Evolutionary conservation across 2,888 invertebrate genomes (phyloP).

Genomic region (Biston betularia): DNA sequence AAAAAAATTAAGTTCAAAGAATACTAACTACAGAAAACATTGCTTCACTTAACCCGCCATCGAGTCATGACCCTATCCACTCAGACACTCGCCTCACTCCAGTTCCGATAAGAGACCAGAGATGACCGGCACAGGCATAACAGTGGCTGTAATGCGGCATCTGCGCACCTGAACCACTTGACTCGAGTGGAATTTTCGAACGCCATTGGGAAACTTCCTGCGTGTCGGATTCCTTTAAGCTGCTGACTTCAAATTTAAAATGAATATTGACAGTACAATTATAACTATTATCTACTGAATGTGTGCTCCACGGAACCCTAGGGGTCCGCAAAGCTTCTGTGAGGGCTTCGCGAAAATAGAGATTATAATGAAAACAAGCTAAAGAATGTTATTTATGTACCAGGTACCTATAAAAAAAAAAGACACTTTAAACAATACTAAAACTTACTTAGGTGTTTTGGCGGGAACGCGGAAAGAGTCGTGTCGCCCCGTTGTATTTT

Average conservation of each 20-base stretch:
- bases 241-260: not conserved
- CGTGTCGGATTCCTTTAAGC: not conserved
- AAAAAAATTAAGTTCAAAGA: not conserved
- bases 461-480: too few relatives aligned
- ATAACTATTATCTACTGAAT: too few relatives aligned
- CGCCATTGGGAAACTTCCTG: constrained; percentile 25
- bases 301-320: too few relatives aligned
- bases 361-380: too few relatives aligned
- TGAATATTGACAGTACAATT: too few relatives aligned
- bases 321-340: too few relatives aligned
- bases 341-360: too few relatives aligned
- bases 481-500: too few relatives aligned
- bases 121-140: constrained; percentile 25
- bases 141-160: not conserved
- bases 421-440: too few relatives aligned
- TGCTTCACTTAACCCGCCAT: not conserved
- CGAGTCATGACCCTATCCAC: constrained; percentile 24
- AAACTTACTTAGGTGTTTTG: too few relatives aligned
- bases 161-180: constrained; percentile 27
- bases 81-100: constrained; percentile 23
- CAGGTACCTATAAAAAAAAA: too few relatives aligned
- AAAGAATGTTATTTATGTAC: too few relatives aligned
- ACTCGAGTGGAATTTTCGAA: constrained; percentile 14
- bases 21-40: not conserved
- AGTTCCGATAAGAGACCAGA: constrained; percentile 19